Evolutionary conservation across 2,113 vertebrate genomes (phyloP).

Genomic region (Caloenas nicobarica): DNA sequence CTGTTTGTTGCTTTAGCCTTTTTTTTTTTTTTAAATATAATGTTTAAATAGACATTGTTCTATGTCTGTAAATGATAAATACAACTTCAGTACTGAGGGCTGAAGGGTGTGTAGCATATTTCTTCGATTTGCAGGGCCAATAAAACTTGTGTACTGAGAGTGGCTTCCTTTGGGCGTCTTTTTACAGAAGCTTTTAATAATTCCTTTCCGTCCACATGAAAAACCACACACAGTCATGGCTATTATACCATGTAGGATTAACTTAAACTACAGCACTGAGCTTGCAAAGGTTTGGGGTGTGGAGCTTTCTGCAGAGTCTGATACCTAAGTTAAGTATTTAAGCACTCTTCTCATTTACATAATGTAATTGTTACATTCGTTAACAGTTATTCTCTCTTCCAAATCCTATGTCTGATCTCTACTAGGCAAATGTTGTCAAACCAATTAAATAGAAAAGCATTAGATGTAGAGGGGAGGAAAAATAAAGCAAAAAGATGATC

Average conservation of each 20-base stretch:
- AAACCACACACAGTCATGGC: not conserved
- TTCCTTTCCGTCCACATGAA: not conserved
- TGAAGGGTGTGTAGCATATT: not conserved
- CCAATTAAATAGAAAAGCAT: not conserved
- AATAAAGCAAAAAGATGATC: not conserved
- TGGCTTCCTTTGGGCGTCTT: not conserved
- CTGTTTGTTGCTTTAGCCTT: not conserved
- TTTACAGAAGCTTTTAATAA: not conserved
- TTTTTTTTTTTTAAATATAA: not conserved
- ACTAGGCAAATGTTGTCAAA: not conserved
- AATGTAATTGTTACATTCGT: constrained; percentile 15
- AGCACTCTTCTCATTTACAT: not conserved
- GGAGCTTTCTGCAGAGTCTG: constrained; percentile 1
- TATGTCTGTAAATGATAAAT: not conserved
- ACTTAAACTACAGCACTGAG: not conserved
- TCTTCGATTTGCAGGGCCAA: not conserved
- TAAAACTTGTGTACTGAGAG: not conserved
- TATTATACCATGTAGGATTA: constrained; percentile 1
- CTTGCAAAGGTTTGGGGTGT: not conserved
- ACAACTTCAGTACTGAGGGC: not conserved
- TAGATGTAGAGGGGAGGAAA: not conserved
- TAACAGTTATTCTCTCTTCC: not conserved
- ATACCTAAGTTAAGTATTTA: constrained; percentile 8
- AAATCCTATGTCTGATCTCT: constrained; percentile 21
- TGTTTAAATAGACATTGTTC: not conserved